phyloP scores from a whole-genome alignment of 2,888 invertebrate species.

The Linnaemya tessellans region DNA sequence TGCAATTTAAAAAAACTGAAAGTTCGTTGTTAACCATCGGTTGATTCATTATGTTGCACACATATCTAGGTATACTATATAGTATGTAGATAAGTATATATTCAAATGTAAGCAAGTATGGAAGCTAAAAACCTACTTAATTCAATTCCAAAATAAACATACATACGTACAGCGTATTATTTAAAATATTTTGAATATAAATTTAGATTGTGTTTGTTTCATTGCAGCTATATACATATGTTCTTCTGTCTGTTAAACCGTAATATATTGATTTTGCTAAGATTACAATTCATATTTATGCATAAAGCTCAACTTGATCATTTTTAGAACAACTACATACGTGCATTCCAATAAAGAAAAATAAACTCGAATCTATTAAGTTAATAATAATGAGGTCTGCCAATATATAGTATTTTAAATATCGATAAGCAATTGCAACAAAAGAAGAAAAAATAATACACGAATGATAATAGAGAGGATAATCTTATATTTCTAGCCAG shows the following conservation, averaged over 20 bases:
- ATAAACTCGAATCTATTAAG: slow-evolving; percentile 19
- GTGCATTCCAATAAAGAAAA: background rate
- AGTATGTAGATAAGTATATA: background rate
- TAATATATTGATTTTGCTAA: slow-evolving; percentile 28
- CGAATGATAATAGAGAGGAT: slow-evolving; percentile 35
- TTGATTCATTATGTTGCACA: background rate
- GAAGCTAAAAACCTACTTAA: background rate
- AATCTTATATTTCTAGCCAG: background rate
- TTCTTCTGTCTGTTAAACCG: background rate
- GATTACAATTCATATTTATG: slow-evolving; percentile 7
- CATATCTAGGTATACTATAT: background rate
- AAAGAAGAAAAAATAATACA: slow-evolving; percentile 18
- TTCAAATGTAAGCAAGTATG: background rate
- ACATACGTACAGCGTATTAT: no score
- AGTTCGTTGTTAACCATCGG: background rate
- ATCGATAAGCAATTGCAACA: slow-evolving; percentile 47
- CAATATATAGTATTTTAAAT: slow-evolving; percentile 32
- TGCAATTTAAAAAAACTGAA: background rate
- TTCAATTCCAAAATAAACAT: slow-evolving; percentile 2
- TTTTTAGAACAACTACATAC: slow-evolving; percentile 2
- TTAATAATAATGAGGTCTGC: slow-evolving; percentile 34
- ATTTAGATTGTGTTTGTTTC: slow-evolving; percentile 47
- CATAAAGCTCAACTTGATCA: slow-evolving; percentile 14
- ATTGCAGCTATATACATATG: slow-evolving; percentile 20
- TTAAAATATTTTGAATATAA: background rate